Conservation (phyloP, 2,797 vertebrate species). For the Cirrhinus mrigala region DNA sequence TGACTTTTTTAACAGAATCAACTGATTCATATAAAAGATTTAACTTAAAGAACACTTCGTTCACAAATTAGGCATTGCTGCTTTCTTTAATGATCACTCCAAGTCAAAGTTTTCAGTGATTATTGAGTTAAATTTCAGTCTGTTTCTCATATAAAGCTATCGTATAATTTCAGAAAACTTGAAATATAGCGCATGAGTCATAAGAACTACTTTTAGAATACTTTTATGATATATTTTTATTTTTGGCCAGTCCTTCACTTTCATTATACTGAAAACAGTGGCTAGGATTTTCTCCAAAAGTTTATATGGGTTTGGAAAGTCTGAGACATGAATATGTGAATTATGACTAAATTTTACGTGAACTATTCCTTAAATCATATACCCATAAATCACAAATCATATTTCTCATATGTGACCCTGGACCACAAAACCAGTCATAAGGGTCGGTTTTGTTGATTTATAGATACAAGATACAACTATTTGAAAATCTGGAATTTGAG, state of each 20-base stretch:
- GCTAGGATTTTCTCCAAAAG: not conserved
- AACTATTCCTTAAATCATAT: slow-evolving; percentile 14
- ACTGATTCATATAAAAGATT: not conserved
- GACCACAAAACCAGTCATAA: no score
- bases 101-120: not conserved
- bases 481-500: no score
- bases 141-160: not conserved
- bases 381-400: no score
- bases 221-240: not conserved
- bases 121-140: not conserved
- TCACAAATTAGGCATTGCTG: not conserved
- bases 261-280: not conserved
- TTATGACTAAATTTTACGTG: not conserved
- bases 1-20: not conserved
- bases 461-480: no score
- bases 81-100: not conserved
- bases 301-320: not conserved
- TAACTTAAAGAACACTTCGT: not conserved
- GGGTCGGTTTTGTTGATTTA: no score
- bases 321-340: not conserved
- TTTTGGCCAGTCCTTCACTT: not conserved
- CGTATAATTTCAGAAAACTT: not conserved
- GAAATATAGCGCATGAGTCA: not conserved
- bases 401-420: not conserved
- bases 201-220: not conserved